Evolutionary conservation across 1,140 invertebrate genomes (phyloP), one percentile per base, ranked within the genome.

Genomic region (Drosophila paulistorum): DNA sequence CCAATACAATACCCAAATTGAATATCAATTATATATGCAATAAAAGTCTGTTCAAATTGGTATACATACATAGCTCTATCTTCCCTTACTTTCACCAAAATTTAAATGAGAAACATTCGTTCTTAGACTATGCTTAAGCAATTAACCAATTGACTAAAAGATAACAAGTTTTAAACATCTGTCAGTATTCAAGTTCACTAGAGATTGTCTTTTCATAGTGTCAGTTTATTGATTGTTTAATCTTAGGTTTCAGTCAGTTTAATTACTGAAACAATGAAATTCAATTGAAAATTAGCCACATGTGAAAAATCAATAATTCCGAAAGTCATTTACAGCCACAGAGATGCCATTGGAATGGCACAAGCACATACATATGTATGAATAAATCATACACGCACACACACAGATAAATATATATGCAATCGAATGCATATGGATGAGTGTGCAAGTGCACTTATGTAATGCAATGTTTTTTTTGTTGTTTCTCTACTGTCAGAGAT

Each of bases 251-350:
- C 39, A 65, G 41, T 20, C 7, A 33, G n/a, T 35, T 37, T 77
- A 60, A 70, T 41, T 87, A 79, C 79, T 87, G 76, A 72, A 78
- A 87, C 71, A 87, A 82, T 79, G 79, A 77, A 87, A 86, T 87
- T 87, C 79, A 70, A 76, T 82, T 73, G 75, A 70, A 76, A 79
- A 79, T 83, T 72, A 63, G 54, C 68, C 62, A 74, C 51, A 65
- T 72, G 68, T 39, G 48, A 67, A 79, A 78, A 85, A 81, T 86
- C 74, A 86, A 85, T 85, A 78, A 57, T 48, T 54, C 51, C 7
- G 48, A 57, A 62, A 51, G 23, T 48, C 26, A 75, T 64, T 61
- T 68, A 62, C 48, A 68, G 51, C 42, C 30, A 48, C 37, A 73
- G 41, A 73, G 41, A 62, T 57, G 78, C 60, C 48, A 77, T 71